These are phyloP conservation scores for Callopanchax toddi DNA, from an alignment of 2,113 vertebrate genomes.

Conservation along the genomic window DNA sequence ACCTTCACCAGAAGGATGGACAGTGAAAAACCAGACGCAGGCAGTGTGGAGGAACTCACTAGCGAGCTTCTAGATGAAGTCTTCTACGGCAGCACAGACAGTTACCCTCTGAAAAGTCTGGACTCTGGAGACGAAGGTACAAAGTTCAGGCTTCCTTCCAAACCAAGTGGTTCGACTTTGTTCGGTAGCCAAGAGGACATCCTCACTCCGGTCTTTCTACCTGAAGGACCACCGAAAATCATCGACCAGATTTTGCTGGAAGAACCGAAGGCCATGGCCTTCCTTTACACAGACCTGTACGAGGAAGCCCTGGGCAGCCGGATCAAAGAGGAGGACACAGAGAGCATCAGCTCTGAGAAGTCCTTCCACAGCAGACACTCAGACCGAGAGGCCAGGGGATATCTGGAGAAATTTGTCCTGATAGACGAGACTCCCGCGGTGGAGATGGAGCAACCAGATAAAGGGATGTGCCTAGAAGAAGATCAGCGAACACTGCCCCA, in stretches of 20 bases:
- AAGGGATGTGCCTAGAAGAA: slow-evolving; percentile 43
- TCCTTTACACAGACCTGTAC: slow-evolving; percentile 92
- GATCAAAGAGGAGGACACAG: slow-evolving; percentile 82
- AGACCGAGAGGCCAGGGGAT: slow-evolving; percentile 87
- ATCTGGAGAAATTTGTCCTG: slow-evolving; percentile 92
- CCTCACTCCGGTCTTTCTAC: slow-evolving; percentile 84
- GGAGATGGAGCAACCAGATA: slow-evolving; percentile 41
- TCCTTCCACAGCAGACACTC: slow-evolving; percentile 88
- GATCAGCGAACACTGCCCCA: slow-evolving; percentile 43
- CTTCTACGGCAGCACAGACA: slow-evolving; percentile 80
- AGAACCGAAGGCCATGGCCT: slow-evolving; percentile 89
- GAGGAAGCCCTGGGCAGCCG: slow-evolving; percentile 83
- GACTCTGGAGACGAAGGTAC: slow-evolving; percentile 45
- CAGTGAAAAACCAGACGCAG: slow-evolving; percentile 42
- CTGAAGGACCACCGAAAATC: slow-evolving; percentile 83
- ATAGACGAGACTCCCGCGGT: slow-evolving; percentile 86
- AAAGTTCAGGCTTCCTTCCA: slow-evolving; percentile 52
- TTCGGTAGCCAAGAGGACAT: slow-evolving; percentile 85
- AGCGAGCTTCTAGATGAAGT: slow-evolving; percentile 85
- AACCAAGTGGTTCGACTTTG: slow-evolving; percentile 82
- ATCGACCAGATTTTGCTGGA: slow-evolving; percentile 87
- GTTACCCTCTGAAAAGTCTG: slow-evolving; percentile 14
- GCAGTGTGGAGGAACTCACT: slow-evolving; percentile 78
- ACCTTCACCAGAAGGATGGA: slow-evolving; percentile 24
- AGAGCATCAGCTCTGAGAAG: slow-evolving; percentile 84